Conservation (phyloP, 2,113 vertebrate species). For the human region GRCh38 chr2:207286001-207286500, state of each 20-base stretch:
- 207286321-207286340: neutral
- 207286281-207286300: neutral
- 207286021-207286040: neutral
- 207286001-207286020: constrained; percentile 51
- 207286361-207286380: neutral
- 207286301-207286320: neutral
- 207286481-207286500: neutral
- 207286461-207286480: neutral
- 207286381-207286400: neutral
- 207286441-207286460: neutral
- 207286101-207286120: neutral
- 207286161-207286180: neutral
- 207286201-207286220: neutral
- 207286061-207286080: neutral
- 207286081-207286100: neutral
- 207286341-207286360: neutral
- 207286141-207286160: neutral
- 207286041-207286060: constrained; percentile 4
- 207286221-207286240: neutral
- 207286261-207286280: neutral
- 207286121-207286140: neutral
- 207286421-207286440: neutral
- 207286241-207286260: neutral
- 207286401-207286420: neutral
- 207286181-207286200: neutral